Percentiles rank a stretch among this genome's conserved stretches.
phyloP scores from a whole-genome alignment of 2,113 vertebrate species.

The Bubalus kerabau region DNA sequence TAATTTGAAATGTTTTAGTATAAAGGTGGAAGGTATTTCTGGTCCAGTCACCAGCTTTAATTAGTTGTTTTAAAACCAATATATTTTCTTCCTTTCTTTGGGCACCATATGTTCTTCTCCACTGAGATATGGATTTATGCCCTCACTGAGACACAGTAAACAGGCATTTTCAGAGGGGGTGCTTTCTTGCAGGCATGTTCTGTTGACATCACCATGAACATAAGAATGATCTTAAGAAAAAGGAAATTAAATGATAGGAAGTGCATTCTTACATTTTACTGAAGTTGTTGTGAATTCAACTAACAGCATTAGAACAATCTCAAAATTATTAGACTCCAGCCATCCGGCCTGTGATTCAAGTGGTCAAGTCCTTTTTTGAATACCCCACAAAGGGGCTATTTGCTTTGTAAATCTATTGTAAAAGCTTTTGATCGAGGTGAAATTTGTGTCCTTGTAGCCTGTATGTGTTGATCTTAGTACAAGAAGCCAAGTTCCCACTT shows the following conservation, averaged over 20 bases:
- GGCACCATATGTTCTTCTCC: conserved; percentile 61
- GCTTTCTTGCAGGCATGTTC: not conserved
- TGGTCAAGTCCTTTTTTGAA: not conserved
- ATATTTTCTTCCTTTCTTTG: conserved; percentile 58
- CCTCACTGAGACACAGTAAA: conserved; percentile 21
- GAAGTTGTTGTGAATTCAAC: not conserved
- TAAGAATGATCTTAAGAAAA: not conserved
- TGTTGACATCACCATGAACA: not conserved
- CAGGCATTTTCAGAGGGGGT: not conserved
- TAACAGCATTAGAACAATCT: not conserved
- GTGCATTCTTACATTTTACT: not conserved
- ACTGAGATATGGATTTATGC: conserved; percentile 50
- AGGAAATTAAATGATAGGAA: not conserved
- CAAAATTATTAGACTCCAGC: not conserved
- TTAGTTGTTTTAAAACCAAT: conserved; percentile 54
- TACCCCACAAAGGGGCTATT: not conserved
- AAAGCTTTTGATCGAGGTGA: not conserved
- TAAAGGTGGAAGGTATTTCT: conserved; percentile 64
- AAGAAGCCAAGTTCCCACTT: not conserved
- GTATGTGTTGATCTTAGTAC: not conserved
- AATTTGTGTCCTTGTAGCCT: not conserved
- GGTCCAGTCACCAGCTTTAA: conserved; percentile 61
- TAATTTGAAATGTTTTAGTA: conserved; percentile 69
- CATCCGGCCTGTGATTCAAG: not conserved
- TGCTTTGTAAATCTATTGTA: not conserved